Evolutionary conservation across 2,888 invertebrate genomes (phyloP).

Genomic region (Cosmia pyralina): DNA sequence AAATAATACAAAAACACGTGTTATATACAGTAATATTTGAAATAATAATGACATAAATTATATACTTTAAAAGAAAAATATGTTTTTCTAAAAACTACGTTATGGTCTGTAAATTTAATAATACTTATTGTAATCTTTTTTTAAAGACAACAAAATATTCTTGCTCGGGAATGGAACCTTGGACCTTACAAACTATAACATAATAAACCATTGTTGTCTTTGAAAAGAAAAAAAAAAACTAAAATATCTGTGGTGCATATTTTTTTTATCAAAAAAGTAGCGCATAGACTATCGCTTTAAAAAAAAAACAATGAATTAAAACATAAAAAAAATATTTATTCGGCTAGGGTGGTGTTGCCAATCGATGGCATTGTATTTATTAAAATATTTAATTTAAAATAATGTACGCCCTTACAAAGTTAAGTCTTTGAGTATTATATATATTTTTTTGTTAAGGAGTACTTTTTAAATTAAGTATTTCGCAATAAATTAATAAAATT

Average conservation of each 20-base stretch:
- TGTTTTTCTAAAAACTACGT: slow-evolving; percentile 10
- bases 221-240: slow-evolving; percentile 49
- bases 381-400: slow-evolving; percentile 57
- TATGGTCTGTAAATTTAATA: slow-evolving; percentile 30
- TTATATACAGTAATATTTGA: background rate
- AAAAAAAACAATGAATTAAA: slow-evolving; percentile 42
- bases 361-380: slow-evolving; percentile 53
- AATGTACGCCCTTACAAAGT: slow-evolving; percentile 39
- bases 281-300: slow-evolving; percentile 56
- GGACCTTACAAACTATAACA: background rate
- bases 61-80: background rate
- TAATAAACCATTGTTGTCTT: slow-evolving; percentile 46
- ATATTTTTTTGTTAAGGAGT: slow-evolving; percentile 48
- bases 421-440: slow-evolving; percentile 59
- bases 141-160: slow-evolving; percentile 54
- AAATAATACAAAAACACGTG: background rate
- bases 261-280: slow-evolving; percentile 60
- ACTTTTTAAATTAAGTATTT: slow-evolving; percentile 53
- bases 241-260: slow-evolving; percentile 61
- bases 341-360: slow-evolving; percentile 50
- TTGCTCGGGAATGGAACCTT: background rate
- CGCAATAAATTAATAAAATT: background rate
- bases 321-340: slow-evolving; percentile 59
- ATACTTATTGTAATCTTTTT: slow-evolving; percentile 43
- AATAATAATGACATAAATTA: slow-evolving; percentile 13